phyloP scores from a whole-genome alignment of 2,888 invertebrate species.

The Andrena dorsata region DNA sequence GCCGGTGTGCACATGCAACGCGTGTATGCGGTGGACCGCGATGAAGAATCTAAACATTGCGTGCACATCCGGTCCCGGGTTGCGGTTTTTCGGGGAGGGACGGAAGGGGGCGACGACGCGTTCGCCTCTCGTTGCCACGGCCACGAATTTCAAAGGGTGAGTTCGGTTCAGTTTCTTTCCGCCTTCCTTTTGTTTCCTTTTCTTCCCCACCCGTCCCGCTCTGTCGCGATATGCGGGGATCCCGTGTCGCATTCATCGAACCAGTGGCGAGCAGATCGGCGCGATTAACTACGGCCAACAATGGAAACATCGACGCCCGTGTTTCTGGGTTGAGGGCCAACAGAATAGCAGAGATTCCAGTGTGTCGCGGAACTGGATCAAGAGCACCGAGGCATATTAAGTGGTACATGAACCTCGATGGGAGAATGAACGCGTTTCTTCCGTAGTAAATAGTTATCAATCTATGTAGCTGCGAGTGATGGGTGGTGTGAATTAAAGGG shows the following conservation, averaged over 20 bases:
- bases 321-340: constrained; percentile 43
- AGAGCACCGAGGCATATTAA: constrained; percentile 36
- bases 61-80: constrained; percentile 62
- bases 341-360: constrained; percentile 21
- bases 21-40: constrained; percentile 72
- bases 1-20: constrained; percentile 52
- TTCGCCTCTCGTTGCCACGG: not conserved
- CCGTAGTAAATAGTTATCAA: not conserved
- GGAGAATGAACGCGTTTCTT: constrained; percentile 25
- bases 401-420: constrained; percentile 25
- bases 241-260: constrained; percentile 43
- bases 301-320: constrained; percentile 51
- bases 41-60: constrained; percentile 74
- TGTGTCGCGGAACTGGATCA: constrained; percentile 22
- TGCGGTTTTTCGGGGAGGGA: constrained; percentile 52
- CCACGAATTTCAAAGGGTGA: constrained; percentile 17
- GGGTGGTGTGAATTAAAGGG: too few relatives aligned
- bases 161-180: constrained; percentile 1
- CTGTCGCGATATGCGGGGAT: constrained; percentile 9
- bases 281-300: constrained; percentile 47
- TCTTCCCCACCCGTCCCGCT: not conserved
- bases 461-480: not conserved
- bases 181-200: not conserved
- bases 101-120: constrained; percentile 33
- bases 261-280: constrained; percentile 23